Conservation (phyloP, 2,113 vertebrate species). For the Scartelaos histophorus region DNA sequence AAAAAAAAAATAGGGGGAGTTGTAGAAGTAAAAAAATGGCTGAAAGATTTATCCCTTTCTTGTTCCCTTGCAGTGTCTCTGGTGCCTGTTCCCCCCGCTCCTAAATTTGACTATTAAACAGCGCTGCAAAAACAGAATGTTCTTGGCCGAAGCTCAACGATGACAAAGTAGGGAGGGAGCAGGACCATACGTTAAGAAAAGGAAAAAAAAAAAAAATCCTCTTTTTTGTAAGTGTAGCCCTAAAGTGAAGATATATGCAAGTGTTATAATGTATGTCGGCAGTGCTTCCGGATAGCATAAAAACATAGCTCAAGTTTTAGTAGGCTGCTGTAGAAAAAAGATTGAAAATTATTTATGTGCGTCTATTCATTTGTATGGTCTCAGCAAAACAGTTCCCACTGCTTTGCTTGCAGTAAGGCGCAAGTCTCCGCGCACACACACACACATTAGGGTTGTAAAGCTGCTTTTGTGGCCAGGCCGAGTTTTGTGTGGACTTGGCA, state of each 20-base stretch:
- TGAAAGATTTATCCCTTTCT: slow-evolving; percentile 71
- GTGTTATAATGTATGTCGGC: slow-evolving; percentile 5
- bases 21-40: slow-evolving; percentile 34
- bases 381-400: slow-evolving; percentile 27
- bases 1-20: slow-evolving; percentile 8
- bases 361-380: slow-evolving; percentile 14
- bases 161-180: slow-evolving; percentile 71
- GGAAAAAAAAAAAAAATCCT: slow-evolving; percentile 30
- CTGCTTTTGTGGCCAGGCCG: slow-evolving; percentile 38
- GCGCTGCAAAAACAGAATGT: slow-evolving; percentile 78
- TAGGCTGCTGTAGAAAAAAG: slow-evolving; percentile 9
- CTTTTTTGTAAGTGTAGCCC: slow-evolving; percentile 36
- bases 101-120: slow-evolving; percentile 76
- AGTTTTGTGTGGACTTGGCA: slow-evolving; percentile 55
- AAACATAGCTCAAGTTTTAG: not conserved
- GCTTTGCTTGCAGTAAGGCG: slow-evolving; percentile 8
- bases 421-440: slow-evolving; percentile 11
- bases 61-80: slow-evolving; percentile 52
- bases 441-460: slow-evolving; percentile 19
- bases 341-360: slow-evolving; percentile 12
- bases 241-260: slow-evolving; percentile 26
- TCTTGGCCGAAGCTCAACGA: slow-evolving; percentile 78
- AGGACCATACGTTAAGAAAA: slow-evolving; percentile 68
- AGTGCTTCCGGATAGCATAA: slow-evolving; percentile 24
- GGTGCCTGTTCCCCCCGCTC: slow-evolving; percentile 56